These are phyloP conservation scores for Bembecia ichneumoniformis DNA, from an alignment of 2,888 invertebrate species.

Conservation along the genomic window DNA sequence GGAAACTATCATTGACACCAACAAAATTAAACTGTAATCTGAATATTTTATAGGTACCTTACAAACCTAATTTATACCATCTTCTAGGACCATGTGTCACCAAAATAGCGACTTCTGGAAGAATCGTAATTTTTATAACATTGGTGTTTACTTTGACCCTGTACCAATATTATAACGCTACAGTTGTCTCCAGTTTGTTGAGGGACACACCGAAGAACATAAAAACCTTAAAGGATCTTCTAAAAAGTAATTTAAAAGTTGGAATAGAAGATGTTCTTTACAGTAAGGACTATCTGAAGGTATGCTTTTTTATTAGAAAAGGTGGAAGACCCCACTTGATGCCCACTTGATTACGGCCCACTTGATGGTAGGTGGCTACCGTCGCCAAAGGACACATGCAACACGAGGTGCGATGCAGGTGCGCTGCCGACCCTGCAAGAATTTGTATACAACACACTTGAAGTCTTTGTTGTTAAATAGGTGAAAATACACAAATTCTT, in stretches of 20 bases:
- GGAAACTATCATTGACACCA: too few relatives aligned
- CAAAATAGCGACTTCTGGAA: slow-evolving; percentile 58
- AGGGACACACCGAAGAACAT: slow-evolving; percentile 75
- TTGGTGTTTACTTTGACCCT: slow-evolving; percentile 73
- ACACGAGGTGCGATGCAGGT: too few relatives aligned
- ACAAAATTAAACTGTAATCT: too few relatives aligned
- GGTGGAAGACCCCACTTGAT: too few relatives aligned
- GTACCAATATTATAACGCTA: slow-evolving; percentile 80
- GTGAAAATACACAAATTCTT: too few relatives aligned
- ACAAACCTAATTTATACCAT: neutral
- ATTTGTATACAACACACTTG: too few relatives aligned
- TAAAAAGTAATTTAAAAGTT: slow-evolving; percentile 70
- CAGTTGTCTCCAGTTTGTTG: slow-evolving; percentile 76
- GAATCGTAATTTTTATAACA: slow-evolving; percentile 64
- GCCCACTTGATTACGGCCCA: neutral
- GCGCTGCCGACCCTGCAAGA: too few relatives aligned
- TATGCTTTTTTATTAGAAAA: slow-evolving; percentile 20
- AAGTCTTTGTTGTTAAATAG: too few relatives aligned
- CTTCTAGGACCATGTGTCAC: slow-evolving; percentile 49
- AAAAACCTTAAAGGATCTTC: slow-evolving; percentile 69
- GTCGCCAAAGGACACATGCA: too few relatives aligned
- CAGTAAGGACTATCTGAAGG: slow-evolving; percentile 75
- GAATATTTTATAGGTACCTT: too few relatives aligned
- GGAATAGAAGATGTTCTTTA: slow-evolving; percentile 77
- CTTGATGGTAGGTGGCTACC: neutral